phyloP scores from a whole-genome alignment of 2,888 invertebrate species.

The Idaea aversata region DNA sequence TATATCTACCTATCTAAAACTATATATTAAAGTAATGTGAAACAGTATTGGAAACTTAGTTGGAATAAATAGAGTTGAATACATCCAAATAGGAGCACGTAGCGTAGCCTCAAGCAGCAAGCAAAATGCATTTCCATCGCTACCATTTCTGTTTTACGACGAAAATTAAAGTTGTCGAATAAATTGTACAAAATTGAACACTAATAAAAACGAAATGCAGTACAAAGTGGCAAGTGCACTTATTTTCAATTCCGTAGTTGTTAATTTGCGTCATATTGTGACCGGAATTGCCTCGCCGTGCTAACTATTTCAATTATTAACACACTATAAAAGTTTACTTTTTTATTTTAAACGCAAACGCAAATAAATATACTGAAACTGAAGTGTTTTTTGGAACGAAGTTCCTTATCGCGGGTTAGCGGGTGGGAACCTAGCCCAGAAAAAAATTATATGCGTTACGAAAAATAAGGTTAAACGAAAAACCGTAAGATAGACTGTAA shows the following conservation, averaged over 20 bases:
- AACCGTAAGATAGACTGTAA: no score
- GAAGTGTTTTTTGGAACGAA: no score
- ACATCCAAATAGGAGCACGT: background rate
- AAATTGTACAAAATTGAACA: background rate
- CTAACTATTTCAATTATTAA: background rate
- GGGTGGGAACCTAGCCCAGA: no score
- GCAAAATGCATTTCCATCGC: background rate
- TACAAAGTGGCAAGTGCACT: background rate
- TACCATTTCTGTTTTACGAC: background rate
- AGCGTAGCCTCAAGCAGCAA: background rate
- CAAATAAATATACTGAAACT: no score
- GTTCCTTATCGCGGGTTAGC: no score
- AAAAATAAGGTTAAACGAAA: no score
- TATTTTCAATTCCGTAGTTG: background rate
- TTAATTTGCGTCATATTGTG: background rate
- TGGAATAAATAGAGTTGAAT: background rate
- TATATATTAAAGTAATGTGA: background rate
- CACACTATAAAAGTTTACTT: background rate
- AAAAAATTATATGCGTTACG: no score
- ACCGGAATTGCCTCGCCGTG: background rate
- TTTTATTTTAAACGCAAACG: no score
- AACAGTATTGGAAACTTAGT: background rate
- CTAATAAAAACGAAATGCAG: background rate
- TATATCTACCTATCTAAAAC: no score
- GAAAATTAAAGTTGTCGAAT: background rate